Base-by-base conservation (phyloP, 2,113 vertebrate genomes). In the Sus scrofa region DNA sequence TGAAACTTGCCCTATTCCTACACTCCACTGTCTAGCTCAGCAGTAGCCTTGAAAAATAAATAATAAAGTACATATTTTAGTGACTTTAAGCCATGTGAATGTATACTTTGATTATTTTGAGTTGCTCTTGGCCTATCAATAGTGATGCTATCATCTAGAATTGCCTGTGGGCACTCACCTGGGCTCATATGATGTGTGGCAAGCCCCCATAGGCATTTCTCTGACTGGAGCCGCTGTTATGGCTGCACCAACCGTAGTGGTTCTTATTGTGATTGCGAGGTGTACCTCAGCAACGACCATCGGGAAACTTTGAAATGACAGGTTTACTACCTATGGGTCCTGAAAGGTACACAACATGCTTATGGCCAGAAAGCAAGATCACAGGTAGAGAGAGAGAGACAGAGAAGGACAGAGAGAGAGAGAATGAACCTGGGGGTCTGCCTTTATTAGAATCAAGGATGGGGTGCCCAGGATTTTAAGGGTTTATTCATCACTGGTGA, bases 1-100 rank as follows among this genome's bases (percentile, higher is more conserved):
- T n/a, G 75, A 70, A 26, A 70, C n/a, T 89, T 85, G 52, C 37
- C 26, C 14, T 52, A 22, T 2, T 78, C 62, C 52, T 20, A 84
- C 39, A 39, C 6, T 22, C 26, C 50, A 20, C 37, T 14, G 5
- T 77, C 19, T 7, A 52, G 58, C 52, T 75, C 68, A 62, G 6
- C 3, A 84, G 52, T 54, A 84, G 19, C 10, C 32, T 77, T 62
- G 24, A 93, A 93, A 85, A 79, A 68, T 56, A 93, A 86, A 77
- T 7, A 67, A 54, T 90, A 90, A 86, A 86, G 79, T 60, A 86
- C 78, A 71, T 86, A 63, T 91, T 86, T 70, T 27, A 86, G 16
- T 79, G 58, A 65, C 71, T 89, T 83, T 20, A 52, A 24, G 24
- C n/a, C 74, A 86, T 9, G 13, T 34, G n/a, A 58, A 79, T 56